phyloP scores from a whole-genome alignment of 2,113 vertebrate species.

The Onychorhynchus coronatus region DNA sequence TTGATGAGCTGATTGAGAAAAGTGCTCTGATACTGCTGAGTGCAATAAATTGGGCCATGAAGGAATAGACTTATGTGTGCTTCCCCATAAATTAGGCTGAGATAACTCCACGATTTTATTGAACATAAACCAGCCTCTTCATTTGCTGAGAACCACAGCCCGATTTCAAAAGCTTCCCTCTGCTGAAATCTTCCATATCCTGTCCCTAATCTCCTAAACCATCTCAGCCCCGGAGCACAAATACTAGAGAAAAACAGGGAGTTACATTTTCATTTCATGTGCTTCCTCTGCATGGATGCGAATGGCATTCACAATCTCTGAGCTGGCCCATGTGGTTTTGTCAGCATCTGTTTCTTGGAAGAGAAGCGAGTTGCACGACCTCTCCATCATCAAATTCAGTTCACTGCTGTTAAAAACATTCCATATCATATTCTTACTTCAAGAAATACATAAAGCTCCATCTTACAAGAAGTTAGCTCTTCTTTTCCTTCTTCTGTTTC shows the following conservation, averaged over 20 bases:
- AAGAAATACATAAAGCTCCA: background rate
- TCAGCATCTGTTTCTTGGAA: background rate
- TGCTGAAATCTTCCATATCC: conserved; percentile 45
- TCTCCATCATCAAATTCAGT: background rate
- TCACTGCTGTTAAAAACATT: background rate
- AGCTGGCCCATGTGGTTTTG: background rate
- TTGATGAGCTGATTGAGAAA: background rate
- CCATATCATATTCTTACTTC: background rate
- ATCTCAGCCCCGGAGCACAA: conserved; percentile 1
- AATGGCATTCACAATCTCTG: background rate
- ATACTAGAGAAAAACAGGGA: background rate
- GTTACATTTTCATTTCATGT: background rate
- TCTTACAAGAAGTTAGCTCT: background rate
- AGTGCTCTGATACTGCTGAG: background rate
- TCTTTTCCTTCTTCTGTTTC: background rate
- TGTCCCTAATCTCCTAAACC: conserved; percentile 19
- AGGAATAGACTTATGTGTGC: background rate
- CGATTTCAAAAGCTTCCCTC: background rate
- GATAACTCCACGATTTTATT: background rate
- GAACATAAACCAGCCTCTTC: background rate
- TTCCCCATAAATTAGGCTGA: background rate
- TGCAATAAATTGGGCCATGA: background rate
- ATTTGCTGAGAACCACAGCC: background rate
- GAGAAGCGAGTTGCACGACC: background rate
- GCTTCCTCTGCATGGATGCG: background rate